Conservation (phyloP, 2,113 vertebrate species). For the Platycercus adscitus region DNA sequence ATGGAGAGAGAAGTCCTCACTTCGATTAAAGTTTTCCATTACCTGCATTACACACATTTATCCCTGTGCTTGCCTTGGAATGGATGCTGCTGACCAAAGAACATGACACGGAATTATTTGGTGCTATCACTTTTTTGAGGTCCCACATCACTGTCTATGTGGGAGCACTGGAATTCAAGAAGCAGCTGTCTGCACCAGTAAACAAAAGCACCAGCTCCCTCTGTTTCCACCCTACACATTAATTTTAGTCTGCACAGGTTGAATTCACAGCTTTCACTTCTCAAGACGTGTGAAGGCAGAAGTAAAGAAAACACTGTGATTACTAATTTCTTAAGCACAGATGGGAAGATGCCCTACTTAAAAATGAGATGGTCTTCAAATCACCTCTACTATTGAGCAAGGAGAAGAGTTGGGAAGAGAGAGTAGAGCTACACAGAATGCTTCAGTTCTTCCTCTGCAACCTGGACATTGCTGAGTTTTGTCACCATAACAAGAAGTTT, state of each 20-base stretch:
- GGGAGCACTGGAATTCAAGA: not conserved
- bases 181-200: not conserved
- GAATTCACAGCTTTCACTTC: not conserved
- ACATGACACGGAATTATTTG: not conserved
- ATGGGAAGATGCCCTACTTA: not conserved
- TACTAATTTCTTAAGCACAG: not conserved
- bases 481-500: not conserved
- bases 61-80: not conserved
- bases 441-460: not conserved
- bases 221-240: not conserved
- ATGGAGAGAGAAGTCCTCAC: not conserved
- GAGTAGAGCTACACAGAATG: rapidly evolving
- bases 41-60: not conserved
- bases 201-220: not conserved
- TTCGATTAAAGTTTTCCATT: not conserved
- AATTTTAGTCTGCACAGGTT: not conserved
- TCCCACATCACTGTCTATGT: not conserved
- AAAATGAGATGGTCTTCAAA: not conserved
- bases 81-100: not conserved
- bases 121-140: not conserved
- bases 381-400: not conserved
- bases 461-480: not conserved
- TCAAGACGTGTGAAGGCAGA: not conserved
- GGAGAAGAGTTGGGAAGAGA: not conserved
- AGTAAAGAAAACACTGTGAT: not conserved